Evolutionary conservation across 2,113 vertebrate species (phyloP).

Genomic region (Aptenodytes forsteri): DNA sequence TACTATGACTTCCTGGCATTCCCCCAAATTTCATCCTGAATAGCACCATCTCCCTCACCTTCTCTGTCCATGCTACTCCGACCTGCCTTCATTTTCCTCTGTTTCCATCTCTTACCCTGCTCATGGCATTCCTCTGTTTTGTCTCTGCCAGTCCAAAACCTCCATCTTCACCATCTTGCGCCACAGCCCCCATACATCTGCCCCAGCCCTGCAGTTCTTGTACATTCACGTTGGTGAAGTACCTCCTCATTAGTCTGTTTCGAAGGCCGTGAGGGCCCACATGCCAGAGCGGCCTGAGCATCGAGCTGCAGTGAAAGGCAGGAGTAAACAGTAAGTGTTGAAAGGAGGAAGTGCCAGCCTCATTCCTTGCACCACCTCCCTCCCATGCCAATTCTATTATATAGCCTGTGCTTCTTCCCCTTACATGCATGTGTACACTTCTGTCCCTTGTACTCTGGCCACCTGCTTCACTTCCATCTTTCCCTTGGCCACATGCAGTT

Average conservation of each 20-base stretch:
- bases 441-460: neutral
- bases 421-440: neutral
- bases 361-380: neutral
- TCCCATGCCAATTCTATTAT: neutral
- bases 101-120: neutral
- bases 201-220: neutral
- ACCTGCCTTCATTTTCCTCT: neutral
- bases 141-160: neutral
- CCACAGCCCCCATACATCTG: neutral
- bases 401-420: neutral
- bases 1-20: neutral
- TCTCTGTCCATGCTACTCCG: neutral
- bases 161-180: neutral
- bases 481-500: neutral
- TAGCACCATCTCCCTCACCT: neutral
- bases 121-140: neutral
- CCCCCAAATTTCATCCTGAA: neutral
- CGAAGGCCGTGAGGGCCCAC: neutral
- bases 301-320: neutral
- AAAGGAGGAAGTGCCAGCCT: neutral
- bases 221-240: fast-evolving
- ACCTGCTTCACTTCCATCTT: neutral
- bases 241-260: neutral
- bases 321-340: neutral
- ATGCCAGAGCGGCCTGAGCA: neutral